These are phyloP conservation scores for Ectropis crepuscularia DNA, from an alignment of 2,888 invertebrate species.

Conservation along the genomic window DNA sequence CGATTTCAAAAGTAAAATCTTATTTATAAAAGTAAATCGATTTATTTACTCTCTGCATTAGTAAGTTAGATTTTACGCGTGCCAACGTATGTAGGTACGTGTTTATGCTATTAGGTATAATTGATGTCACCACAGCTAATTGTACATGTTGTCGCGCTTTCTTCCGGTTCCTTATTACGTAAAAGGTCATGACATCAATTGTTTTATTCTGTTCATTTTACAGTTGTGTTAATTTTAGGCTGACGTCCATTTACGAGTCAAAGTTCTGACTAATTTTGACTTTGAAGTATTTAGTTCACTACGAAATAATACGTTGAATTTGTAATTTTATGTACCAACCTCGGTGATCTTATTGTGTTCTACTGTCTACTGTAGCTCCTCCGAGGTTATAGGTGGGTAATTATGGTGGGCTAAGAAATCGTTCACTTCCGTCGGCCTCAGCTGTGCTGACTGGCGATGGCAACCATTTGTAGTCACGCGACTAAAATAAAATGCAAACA, in stretches of 20 bases:
- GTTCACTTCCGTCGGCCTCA: slow-evolving; percentile 74
- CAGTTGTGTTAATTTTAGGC: neutral
- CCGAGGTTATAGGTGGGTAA: slow-evolving; percentile 59
- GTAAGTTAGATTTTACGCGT: too few species aligned
- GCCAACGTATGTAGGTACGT: neutral
- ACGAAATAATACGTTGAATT: neutral
- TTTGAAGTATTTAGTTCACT: neutral
- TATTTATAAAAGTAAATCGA: too few species aligned
- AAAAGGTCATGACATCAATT: slow-evolving; percentile 18
- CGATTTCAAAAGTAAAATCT: too few species aligned
- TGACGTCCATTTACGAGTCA: neutral
- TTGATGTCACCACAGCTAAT: slow-evolving; percentile 7
- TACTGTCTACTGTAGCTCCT: slow-evolving; percentile 52
- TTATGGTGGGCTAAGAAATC: slow-evolving; percentile 67
- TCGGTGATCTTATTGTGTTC: slow-evolving; percentile 21
- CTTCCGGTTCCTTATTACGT: slow-evolving; percentile 20
- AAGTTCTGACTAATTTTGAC: slow-evolving; percentile 1
- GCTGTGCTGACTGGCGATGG: slow-evolving; percentile 43
- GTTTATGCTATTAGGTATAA: neutral
- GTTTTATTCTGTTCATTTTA: slow-evolving; percentile 9
- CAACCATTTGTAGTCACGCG: slow-evolving; percentile 63
- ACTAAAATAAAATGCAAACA: slow-evolving; percentile 43
- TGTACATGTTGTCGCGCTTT: neutral
- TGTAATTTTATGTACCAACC: neutral
- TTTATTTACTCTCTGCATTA: too few species aligned